Evolutionary conservation across 2,888 invertebrate genomes (phyloP), one percentile per base, ranked within the genome.

Genomic region (Harpalus rufipes): DNA sequence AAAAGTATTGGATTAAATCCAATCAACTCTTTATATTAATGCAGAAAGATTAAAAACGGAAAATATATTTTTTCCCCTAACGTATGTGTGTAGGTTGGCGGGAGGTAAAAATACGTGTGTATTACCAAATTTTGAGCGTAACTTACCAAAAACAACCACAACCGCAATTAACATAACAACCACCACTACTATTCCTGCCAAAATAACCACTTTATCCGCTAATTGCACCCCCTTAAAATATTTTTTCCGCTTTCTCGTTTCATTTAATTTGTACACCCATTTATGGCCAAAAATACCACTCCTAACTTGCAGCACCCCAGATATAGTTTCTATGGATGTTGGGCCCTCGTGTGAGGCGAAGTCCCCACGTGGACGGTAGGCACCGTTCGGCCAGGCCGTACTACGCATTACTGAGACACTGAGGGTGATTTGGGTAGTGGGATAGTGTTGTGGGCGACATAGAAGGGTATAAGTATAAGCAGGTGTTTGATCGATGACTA

Each of bases 261-360:
- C 90, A 87, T 91, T 91, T 41, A 91, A 89, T 86, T 89, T 90
- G 85, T 91, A 85, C n/a, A 91, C 89, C 90, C 91, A 91, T 86
- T 88, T 88, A 59, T 90, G 90, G 3, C 91, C 90, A 86, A 91
- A 91, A 56, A 91, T 87, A 81, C 90, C 90, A 14, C 63, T 76
- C 10, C 78, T 41, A 8, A 84, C 78, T 10, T 84, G 84, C 51
- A 84, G 56, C 14, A 78, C 84, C n/a, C 84, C 84, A 10, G 84
- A 84, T 10, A 84, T 84, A 6, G 84, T 84, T 18, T 78, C 78
- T n/a, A 78, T 0, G 7, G 56, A 0, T 32, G 32, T 3, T 32
- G 32, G 78, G 25, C 16, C 25, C 16, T 41, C 44, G 44, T 32
- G 32, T 5, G 68, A 0, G 12, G n/a, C n/a, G 14, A 14, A 41